A percentile compares a stretch with the other conserved stretches of the same genome.
Conservation (phyloP, 2,888 invertebrate genomes). For the Brassicogethes aeneus region DNA sequence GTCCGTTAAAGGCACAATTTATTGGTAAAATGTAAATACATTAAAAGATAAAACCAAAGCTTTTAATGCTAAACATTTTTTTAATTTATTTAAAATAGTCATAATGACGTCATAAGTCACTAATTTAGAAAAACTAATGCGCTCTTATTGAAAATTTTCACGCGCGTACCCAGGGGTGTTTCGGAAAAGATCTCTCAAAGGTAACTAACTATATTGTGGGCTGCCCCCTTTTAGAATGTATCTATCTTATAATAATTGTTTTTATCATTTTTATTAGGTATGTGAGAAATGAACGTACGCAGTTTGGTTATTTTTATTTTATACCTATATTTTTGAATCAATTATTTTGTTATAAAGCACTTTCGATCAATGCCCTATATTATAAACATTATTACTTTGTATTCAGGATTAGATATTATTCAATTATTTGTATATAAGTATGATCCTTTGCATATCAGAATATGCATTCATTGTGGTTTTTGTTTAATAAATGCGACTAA, state of each 20-base stretch:
- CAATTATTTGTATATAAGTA: too few species aligned
- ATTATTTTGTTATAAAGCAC: neutral
- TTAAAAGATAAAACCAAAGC: too few species aligned
- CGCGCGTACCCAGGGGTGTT: constrained; percentile 73
- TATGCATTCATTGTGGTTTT: too few species aligned
- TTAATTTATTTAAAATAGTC: too few species aligned
- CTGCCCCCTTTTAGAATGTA: constrained; percentile 44
- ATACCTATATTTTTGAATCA: neutral
- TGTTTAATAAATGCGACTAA: too few species aligned
- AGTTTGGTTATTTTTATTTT: constrained; percentile 16
- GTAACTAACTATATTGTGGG: constrained; percentile 59
- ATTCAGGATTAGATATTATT: too few species aligned
- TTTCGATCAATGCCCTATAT: neutral
- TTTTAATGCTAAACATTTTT: too few species aligned
- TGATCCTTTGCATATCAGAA: too few species aligned
- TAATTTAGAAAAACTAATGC: constrained; percentile 32
- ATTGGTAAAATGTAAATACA: too few species aligned
- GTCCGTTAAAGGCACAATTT: constrained; percentile 14
- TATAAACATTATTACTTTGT: too few species aligned
- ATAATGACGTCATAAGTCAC: constrained; percentile 15
- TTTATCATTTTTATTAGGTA: constrained; percentile 27
- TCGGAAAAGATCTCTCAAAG: constrained; percentile 96
- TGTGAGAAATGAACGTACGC: constrained; percentile 35
- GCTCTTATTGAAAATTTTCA: constrained; percentile 44
- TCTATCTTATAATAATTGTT: constrained; percentile 29